Evolutionary conservation across 2,888 invertebrate genomes (phyloP), one percentile per base, ranked within the genome.

Genomic region (Lamellibrachia columna): DNA sequence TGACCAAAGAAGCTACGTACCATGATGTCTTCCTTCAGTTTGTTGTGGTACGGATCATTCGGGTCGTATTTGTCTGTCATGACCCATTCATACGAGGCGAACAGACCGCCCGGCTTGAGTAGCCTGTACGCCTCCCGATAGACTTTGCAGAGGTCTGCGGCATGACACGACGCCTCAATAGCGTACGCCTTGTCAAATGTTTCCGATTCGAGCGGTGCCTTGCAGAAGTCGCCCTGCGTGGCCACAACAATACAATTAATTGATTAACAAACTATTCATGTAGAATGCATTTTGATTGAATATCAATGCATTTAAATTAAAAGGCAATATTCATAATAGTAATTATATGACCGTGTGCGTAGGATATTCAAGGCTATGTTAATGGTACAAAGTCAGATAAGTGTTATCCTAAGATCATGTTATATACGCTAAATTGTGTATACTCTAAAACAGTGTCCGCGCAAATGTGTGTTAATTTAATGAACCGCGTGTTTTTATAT

Each of bases 121-220:
- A 93, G 91, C 8, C 94, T 92, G 60, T 91, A 93, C 15, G 92
- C 92, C 90, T 94, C 94, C 7, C 92, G 90, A 53, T 93, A 94
- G 55, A 92, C 93, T 52, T 92, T 58, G 1, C 52, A 55, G 58
- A 93, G 92, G 92, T 93, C 93, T 22, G 91, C 92, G 6, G 94
- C 93, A 91, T 94, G 94, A 91, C 94, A 94, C 28, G 93, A 93
- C 11, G 94, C 94, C 91, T 94, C 94, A 7, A 94, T 93, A 15
- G 94, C 94, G 92, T 94, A 94, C 9, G 92, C 93, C 91, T 93
- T 92, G 93, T 93, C 93, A 55, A 94, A 94, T 3, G 90, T 92
- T 52, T 92, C 92, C n/a, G 92, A 60, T 7, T 92, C 90, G 90
- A 93, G 92, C 22, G 93, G 92, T 28, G 93, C 52, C 52, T 93